Percentiles rank a stretch among this genome's conserved stretches.
Evolutionary conservation across 1,140 invertebrate species (phyloP).

Genomic region (Bombus waltoni): DNA sequence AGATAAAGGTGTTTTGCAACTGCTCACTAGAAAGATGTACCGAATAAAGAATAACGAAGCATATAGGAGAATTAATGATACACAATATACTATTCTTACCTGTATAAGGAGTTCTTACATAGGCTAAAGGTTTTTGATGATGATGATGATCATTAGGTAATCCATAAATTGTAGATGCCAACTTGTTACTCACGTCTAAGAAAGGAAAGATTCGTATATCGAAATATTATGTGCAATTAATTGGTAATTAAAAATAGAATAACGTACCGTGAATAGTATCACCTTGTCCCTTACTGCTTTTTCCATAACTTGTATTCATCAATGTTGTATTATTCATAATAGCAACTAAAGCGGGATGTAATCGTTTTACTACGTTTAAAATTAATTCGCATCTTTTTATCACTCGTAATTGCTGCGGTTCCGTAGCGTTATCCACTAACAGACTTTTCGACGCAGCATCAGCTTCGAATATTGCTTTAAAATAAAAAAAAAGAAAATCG

Average conservation of each 20-base stretch:
- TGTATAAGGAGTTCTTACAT: slow-evolving; percentile 80
- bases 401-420: slow-evolving; percentile 78
- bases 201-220: neutral
- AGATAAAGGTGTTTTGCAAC: slow-evolving; percentile 76
- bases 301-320: slow-evolving; percentile 63
- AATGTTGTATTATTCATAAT: slow-evolving; percentile 76
- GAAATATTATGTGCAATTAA: neutral
- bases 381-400: slow-evolving; percentile 80
- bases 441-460: slow-evolving; percentile 76
- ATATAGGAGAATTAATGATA: neutral
- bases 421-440: slow-evolving; percentile 72
- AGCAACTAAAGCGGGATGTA: slow-evolving; percentile 74
- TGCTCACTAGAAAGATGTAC: slow-evolving; percentile 72
- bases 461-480: slow-evolving; percentile 78
- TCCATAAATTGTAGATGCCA: slow-evolving; percentile 65
- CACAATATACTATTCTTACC: slow-evolving; percentile 49
- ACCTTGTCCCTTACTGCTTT: slow-evolving; percentile 62
- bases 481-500: slow-evolving; percentile 21
- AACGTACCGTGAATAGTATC: slow-evolving; percentile 64
- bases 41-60: neutral
- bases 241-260: neutral
- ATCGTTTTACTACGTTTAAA: slow-evolving; percentile 77
- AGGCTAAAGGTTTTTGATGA: slow-evolving; percentile 68
- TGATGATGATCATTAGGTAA: slow-evolving; percentile 50
- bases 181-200: slow-evolving; percentile 60